Conservation (phyloP, 92 coral and sea anemone species). For the Virgularia gustaviana region DNA sequence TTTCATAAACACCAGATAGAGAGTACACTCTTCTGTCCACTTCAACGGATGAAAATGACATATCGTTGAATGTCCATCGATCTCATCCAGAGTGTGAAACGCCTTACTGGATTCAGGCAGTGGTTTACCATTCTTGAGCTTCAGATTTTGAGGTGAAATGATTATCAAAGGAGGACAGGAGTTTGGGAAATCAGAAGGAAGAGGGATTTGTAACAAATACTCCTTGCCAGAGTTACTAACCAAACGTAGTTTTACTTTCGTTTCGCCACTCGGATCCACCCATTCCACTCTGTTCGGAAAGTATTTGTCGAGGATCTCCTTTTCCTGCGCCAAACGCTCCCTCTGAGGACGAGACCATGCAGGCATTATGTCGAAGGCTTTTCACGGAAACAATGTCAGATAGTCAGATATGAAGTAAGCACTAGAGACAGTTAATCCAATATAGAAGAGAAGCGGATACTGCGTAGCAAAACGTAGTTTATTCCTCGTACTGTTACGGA, state of each 20-base stretch:
- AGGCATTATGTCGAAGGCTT: constrained; percentile 34
- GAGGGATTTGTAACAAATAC: constrained; percentile 54
- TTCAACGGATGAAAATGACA: constrained; percentile 31
- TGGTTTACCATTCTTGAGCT: not conserved
- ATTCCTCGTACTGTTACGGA: too few relatives aligned
- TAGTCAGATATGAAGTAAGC: too few relatives aligned
- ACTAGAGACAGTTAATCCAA: too few relatives aligned
- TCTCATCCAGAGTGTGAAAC: constrained; percentile 35
- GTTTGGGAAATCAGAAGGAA: constrained; percentile 72
- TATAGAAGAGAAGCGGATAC: too few relatives aligned
- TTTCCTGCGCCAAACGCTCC: constrained; percentile 58
- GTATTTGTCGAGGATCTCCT: constrained; percentile 50
- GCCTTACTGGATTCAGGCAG: constrained; percentile 20
- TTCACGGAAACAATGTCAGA: too few relatives aligned
- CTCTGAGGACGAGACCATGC: constrained; percentile 68
- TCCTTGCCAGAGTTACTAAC: constrained; percentile 51
- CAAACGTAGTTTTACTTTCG: constrained; percentile 60
- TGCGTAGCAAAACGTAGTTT: too few relatives aligned
- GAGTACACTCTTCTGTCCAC: constrained; percentile 31
- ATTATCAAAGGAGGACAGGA: constrained; percentile 68
- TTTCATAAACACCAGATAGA: constrained; percentile 45
- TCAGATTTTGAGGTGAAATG: constrained; percentile 39
- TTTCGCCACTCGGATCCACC: constrained; percentile 59
- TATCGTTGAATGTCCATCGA: constrained; percentile 27
- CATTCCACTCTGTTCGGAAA: constrained; percentile 61